Percentiles rank a stretch among this genome's conserved stretches.
phyloP scores from a whole-genome alignment of 2,888 invertebrate genomes.

The Pandemis corylana region DNA sequence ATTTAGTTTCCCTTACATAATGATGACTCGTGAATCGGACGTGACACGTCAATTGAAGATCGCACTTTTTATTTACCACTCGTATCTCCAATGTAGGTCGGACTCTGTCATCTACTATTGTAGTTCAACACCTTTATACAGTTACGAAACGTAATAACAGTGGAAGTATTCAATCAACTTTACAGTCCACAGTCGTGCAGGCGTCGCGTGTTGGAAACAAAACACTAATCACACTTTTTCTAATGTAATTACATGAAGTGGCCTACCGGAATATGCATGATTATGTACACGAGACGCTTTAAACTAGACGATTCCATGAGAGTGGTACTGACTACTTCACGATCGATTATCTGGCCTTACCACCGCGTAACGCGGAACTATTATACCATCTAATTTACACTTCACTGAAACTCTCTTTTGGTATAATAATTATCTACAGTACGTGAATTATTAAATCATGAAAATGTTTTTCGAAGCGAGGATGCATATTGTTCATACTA shows the following conservation, averaged over 20 bases:
- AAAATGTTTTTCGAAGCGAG: too few relatives aligned
- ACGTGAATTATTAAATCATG: too few relatives aligned
- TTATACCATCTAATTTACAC: constrained; percentile 23
- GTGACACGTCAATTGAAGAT: constrained; percentile 27
- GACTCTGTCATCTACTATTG: constrained; percentile 33
- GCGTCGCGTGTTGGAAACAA: constrained; percentile 34
- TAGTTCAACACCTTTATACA: constrained; percentile 35
- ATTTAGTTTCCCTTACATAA: constrained; percentile 23
- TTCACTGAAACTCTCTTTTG: background rate
- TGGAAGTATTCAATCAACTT: constrained; percentile 39
- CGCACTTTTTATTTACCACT: constrained; percentile 38
- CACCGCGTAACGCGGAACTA: constrained; percentile 28
- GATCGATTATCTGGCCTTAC: constrained; percentile 13
- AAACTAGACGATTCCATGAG: constrained; percentile 25
- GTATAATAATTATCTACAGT: background rate
- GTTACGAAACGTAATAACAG: constrained; percentile 46
- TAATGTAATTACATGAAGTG: constrained; percentile 30
- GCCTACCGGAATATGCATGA: constrained; percentile 35
- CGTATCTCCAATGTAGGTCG: constrained; percentile 33
- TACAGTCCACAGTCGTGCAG: constrained; percentile 2
- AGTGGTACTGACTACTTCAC: constrained; percentile 24
- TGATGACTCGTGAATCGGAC: constrained; percentile 20
- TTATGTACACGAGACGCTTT: constrained; percentile 17
- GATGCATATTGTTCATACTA: too few relatives aligned
- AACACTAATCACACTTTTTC: constrained; percentile 31